phyloP scores from a whole-genome alignment of 2,113 vertebrate genomes.

The Merops nubicus region DNA sequence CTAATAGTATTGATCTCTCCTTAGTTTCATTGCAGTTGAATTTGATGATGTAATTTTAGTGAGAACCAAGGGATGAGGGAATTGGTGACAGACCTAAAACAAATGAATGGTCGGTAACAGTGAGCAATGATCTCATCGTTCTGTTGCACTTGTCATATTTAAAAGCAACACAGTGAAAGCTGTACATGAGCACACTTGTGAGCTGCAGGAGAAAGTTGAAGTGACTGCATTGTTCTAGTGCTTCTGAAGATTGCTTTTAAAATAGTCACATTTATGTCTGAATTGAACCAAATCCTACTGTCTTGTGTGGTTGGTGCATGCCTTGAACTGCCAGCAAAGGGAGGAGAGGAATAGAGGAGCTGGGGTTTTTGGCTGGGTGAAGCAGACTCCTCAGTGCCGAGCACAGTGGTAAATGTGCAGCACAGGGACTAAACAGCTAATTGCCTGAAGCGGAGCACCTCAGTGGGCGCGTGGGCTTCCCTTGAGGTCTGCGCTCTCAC shows the following conservation, averaged over 20 bases:
- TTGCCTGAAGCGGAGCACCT: neutral
- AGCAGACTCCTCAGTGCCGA: neutral
- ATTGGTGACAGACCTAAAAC: neutral
- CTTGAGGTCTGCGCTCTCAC: neutral
- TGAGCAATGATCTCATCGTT: accelerated
- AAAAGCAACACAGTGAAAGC: accelerated
- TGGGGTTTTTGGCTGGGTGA: neutral
- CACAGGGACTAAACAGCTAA: neutral
- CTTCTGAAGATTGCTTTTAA: neutral
- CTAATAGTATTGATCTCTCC: too few relatives aligned
- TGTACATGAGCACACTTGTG: accelerated
- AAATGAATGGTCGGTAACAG: neutral
- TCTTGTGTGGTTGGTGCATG: neutral
- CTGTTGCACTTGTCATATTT: neutral
- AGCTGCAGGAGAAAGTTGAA: neutral
- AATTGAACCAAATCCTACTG: neutral
- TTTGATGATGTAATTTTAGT: neutral
- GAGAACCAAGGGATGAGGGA: neutral
- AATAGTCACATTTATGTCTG: neutral
- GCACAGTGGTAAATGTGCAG: accelerated
- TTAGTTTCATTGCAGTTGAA: neutral
- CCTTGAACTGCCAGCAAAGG: accelerated
- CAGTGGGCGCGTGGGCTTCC: neutral
- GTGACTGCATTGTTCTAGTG: accelerated
- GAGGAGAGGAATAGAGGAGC: neutral